Conservation (phyloP, 2,888 invertebrate species). For the Yponomeuta cagnagella region DNA sequence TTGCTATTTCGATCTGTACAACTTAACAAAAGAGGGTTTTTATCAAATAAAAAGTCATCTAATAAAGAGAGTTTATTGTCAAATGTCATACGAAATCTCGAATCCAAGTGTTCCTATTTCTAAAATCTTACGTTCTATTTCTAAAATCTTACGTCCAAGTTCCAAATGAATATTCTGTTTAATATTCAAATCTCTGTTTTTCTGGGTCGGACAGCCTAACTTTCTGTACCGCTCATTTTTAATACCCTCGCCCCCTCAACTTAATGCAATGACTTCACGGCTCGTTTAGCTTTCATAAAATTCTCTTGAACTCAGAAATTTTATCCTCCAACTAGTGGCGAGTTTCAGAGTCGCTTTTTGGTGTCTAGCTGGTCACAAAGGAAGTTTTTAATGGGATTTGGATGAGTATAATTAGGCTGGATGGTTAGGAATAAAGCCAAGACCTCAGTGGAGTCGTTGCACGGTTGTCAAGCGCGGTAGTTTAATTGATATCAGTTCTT, state of each 20-base stretch:
- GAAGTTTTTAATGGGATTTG: neutral
- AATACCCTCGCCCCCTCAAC: slow-evolving; percentile 49
- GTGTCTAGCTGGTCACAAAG: neutral
- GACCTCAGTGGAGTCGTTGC: neutral
- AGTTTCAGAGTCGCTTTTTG: slow-evolving; percentile 34
- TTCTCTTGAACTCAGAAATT: slow-evolving; percentile 68
- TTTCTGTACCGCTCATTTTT: neutral
- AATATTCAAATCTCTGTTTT: neutral
- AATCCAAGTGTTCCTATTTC: no score
- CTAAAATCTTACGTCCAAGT: no score
- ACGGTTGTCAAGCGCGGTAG: neutral
- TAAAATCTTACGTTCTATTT: no score
- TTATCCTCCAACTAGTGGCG: slow-evolving; percentile 52
- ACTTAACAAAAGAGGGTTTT: no score
- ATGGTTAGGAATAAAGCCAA: neutral
- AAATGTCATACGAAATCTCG: no score
- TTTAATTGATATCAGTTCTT: neutral
- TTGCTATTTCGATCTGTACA: no score
- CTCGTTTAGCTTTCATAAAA: slow-evolving; percentile 74
- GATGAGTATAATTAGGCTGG: neutral
- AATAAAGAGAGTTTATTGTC: no score
- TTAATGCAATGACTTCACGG: slow-evolving; percentile 72
- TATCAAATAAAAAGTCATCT: no score
- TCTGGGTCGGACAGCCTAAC: neutral
- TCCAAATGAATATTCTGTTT: no score